Conservation (phyloP, 1,140 invertebrate genomes). For the Phocides pigmalion region DNA sequence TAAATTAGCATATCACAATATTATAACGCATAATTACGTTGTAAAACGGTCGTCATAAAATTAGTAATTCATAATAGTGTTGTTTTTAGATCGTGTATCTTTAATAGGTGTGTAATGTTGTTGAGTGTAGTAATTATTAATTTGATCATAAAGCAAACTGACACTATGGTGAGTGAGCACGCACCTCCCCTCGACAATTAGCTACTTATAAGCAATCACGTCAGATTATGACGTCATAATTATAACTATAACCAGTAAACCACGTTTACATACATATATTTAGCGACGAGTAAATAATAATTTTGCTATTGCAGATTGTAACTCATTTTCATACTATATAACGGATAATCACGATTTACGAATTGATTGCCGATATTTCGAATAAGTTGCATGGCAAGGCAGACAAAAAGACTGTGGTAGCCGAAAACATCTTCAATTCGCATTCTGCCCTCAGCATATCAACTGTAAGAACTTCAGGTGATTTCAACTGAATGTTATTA, state of each 20-base stretch:
- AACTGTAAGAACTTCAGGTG: no score
- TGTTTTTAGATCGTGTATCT: constrained; percentile 74
- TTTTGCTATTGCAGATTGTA: no score
- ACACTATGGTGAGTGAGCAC: constrained; percentile 63
- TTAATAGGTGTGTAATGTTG: constrained; percentile 42
- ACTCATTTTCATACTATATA: no score
- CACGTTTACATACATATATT: neutral
- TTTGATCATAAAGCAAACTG: constrained; percentile 70
- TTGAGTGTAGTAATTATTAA: constrained; percentile 66
- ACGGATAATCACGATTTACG: no score
- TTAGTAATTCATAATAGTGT: constrained; percentile 74
- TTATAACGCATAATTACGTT: constrained; percentile 64
- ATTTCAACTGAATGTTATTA: no score
- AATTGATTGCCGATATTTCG: no score
- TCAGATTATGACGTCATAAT: constrained; percentile 29
- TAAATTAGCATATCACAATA: constrained; percentile 69
- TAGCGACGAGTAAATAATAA: no score
- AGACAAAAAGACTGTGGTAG: no score
- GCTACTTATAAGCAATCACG: constrained; percentile 33
- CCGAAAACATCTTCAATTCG: no score
- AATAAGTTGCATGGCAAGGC: no score
- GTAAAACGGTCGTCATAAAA: constrained; percentile 62
- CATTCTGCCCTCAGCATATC: no score
- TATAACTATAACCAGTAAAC: constrained; percentile 9
- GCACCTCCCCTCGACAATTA: constrained; percentile 37